These are phyloP conservation scores for Mamestra configurata DNA, from an alignment of 1,140 invertebrate genomes.

Conservation along the genomic window DNA sequence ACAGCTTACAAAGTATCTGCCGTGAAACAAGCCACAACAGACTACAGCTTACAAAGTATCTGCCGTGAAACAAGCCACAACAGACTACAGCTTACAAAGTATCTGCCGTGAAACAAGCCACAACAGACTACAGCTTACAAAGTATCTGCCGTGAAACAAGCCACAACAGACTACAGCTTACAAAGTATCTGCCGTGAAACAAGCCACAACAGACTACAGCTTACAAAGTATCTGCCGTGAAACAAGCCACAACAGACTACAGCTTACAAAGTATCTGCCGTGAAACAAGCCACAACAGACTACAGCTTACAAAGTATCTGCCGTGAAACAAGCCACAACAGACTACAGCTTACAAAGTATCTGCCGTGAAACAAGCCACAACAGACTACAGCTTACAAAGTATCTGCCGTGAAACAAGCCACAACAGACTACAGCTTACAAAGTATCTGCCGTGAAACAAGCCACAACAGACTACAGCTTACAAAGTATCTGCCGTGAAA, in stretches of 20 bases:
- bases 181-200: background rate
- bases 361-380: background rate
- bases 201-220: background rate
- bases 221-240: too few species aligned
- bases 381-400: too few species aligned
- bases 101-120: background rate
- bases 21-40: background rate
- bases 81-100: constrained; percentile 1
- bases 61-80: background rate
- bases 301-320: too few species aligned
- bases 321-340: background rate
- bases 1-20: background rate
- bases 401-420: too few species aligned
- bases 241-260: background rate
- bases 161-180: background rate
- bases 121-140: too few species aligned
- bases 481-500: too few species aligned
- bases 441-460: background rate
- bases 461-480: background rate
- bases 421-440: background rate
- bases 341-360: constrained; percentile 2
- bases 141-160: too few species aligned
- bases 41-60: too few species aligned
- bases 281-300: background rate
- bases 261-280: background rate